Conservation (phyloP, 2,113 vertebrate genomes). For the Pipa parva region DNA sequence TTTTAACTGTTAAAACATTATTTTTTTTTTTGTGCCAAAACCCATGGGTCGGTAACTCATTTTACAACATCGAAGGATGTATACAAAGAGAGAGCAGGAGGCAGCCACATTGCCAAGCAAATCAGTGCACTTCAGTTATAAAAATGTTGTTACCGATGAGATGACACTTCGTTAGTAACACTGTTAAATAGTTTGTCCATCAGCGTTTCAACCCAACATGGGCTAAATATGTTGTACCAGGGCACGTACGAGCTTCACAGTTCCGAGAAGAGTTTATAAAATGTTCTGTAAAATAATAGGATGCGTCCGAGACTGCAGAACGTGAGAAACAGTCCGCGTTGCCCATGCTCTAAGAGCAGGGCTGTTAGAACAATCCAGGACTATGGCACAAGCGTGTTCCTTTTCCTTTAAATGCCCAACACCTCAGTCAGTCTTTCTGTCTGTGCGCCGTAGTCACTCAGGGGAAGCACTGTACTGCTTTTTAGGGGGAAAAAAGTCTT, state of each 20-base stretch:
- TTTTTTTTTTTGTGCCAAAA: slow-evolving; percentile 62
- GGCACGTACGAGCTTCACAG: slow-evolving; percentile 63
- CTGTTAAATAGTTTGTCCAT: slow-evolving; percentile 61
- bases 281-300: slow-evolving; percentile 48
- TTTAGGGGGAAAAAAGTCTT: slow-evolving; percentile 43
- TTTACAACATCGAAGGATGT: slow-evolving; percentile 49
- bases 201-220: slow-evolving; percentile 65
- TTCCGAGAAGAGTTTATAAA: slow-evolving; percentile 58
- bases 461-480: slow-evolving; percentile 54
- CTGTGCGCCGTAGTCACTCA: slow-evolving; percentile 46
- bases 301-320: slow-evolving; percentile 44
- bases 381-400: not conserved
- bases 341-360: slow-evolving; percentile 34
- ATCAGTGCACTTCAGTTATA: slow-evolving; percentile 61
- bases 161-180: slow-evolving; percentile 56
- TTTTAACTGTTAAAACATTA: not conserved
- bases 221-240: slow-evolving; percentile 60
- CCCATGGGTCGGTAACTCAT: slow-evolving; percentile 61
- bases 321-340: slow-evolving; percentile 42
- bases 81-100: slow-evolving; percentile 54
- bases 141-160: slow-evolving; percentile 58
- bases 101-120: slow-evolving; percentile 54
- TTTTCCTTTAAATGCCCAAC: not conserved
- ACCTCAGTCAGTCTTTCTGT: slow-evolving; percentile 49
- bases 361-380: not conserved